Conservation (phyloP, 2,797 vertebrate genomes). For the Naso thynnoides region DNA sequence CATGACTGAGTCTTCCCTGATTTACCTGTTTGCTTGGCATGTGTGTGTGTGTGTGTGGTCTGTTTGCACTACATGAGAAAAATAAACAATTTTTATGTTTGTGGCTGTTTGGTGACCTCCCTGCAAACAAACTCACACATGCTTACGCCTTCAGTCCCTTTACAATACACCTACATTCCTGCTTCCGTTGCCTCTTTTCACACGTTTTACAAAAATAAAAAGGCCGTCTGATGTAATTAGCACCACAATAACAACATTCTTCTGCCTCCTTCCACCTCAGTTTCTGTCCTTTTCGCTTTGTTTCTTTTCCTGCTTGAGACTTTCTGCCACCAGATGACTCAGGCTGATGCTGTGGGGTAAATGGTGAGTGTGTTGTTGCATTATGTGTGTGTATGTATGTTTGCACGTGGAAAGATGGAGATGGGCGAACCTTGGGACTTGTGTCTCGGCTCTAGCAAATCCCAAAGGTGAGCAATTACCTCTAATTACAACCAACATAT, state of each 20-base stretch:
- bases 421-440: constrained; percentile 49
- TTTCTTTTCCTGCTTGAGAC: constrained; percentile 19
- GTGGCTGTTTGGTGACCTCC: constrained; percentile 32
- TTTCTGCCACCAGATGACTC: constrained; percentile 46
- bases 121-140: constrained; percentile 3
- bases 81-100: constrained; percentile 24
- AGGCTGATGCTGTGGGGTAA: constrained; percentile 39
- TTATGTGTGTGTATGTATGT: constrained; percentile 20
- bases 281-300: constrained; percentile 25
- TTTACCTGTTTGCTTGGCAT: constrained; percentile 52
- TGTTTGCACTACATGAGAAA: constrained; percentile 26
- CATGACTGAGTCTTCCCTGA: constrained; percentile 41
- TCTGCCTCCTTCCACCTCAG: constrained; percentile 2
- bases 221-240: constrained; percentile 18
- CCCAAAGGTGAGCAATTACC: constrained; percentile 60
- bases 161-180: constrained; percentile 26
- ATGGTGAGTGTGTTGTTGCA: constrained; percentile 6
- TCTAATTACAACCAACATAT: constrained; percentile 54
- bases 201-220: constrained; percentile 8
- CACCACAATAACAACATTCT: background rate
- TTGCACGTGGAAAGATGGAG: constrained; percentile 10
- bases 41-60: background rate
- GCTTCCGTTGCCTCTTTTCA: constrained; percentile 28
- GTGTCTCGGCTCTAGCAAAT: constrained; percentile 46
- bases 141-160: constrained; percentile 12